Base-by-base conservation (phyloP, 2,113 vertebrate genomes). In the Gobiocypris rarus region DNA sequence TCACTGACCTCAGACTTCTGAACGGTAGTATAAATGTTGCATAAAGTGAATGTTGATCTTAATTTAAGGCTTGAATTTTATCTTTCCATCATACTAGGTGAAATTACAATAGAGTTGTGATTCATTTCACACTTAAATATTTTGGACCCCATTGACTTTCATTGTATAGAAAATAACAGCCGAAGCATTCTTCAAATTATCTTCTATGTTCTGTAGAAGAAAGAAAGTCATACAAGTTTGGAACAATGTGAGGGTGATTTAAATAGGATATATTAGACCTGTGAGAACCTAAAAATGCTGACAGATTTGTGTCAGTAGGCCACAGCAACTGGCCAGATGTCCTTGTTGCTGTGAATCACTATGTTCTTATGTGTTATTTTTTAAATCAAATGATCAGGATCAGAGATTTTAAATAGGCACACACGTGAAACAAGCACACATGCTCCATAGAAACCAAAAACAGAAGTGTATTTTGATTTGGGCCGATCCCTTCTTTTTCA, bases 401-500 rank as follows among this genome's bases (percentile, higher is more conserved):
- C 31, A 17, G 10, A 59, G 50, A 52, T 75, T 50, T 63, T 22
- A 75, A 22, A 8, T 19, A 15, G 61, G 43, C 45, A 50, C 24
- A 24, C 71, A 38, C 6, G 6, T 54, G 75, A 83, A 83, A 73
- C 48, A 80, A 84, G 61, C 76, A 31, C 75, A 84, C 81, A 81
- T 28, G 76, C 84, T 85, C 34, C 83, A 69, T 59, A 75, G 67
- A 80, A 85, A 85, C 81, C 54, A 28, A 70, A 88, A 70, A 81
- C 69, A 70, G 38, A 26, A 82, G 70, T 56, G 48, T 82, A 59
- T 84, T 85, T 85, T 87, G 80, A 85, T 83, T 83, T 61, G 83
- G 50, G 81, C 48, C 70, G 69, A 83, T 81, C 75, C 75, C 81
- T 85, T 71, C 81, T 83, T 83, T 19, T 88, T 59, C 81, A 83